These are phyloP conservation scores for Panzeria rudis DNA, from an alignment of 2,888 invertebrate genomes.

Conservation along the genomic window DNA sequence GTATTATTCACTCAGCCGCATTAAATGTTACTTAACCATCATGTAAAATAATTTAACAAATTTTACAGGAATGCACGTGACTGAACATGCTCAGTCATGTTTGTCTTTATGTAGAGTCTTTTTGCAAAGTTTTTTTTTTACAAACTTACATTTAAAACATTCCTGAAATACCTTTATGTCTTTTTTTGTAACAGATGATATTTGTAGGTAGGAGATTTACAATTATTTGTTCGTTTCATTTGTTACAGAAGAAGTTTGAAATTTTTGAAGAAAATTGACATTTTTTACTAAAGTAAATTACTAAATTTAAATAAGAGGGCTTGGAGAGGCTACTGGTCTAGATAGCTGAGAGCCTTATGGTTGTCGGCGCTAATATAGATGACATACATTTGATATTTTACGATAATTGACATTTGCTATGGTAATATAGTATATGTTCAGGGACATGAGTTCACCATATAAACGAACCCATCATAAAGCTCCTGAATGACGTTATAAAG, in stretches of 20 bases:
- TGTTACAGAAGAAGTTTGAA: neutral
- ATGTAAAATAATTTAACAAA: conserved; percentile 69
- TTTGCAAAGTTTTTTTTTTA: conserved; percentile 24
- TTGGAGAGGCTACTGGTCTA: too few species aligned
- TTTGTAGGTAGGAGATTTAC: neutral
- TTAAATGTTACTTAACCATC: conserved; percentile 72
- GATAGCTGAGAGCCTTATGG: too few species aligned
- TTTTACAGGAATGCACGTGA: conserved; percentile 71
- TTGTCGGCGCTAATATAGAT: too few species aligned
- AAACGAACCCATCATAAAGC: too few species aligned
- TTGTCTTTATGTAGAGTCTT: conserved; percentile 42
- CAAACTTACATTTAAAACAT: conserved; percentile 68
- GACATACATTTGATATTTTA: too few species aligned
- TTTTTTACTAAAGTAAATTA: too few species aligned
- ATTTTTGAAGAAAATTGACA: too few species aligned
- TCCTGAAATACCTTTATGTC: conserved; percentile 60
- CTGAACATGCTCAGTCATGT: conserved; percentile 72
- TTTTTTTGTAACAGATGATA: neutral
- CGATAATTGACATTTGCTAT: too few species aligned
- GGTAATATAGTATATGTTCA: too few species aligned
- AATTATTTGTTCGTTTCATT: neutral
- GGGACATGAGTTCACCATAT: too few species aligned
- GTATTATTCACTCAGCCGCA: conserved; percentile 60
- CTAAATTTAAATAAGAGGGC: too few species aligned
- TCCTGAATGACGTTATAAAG: too few species aligned